Evolutionary conservation across 1,140 invertebrate species (phyloP), one percentile per base, ranked within the genome.

Genomic region (Trichonephila clavata): DNA sequence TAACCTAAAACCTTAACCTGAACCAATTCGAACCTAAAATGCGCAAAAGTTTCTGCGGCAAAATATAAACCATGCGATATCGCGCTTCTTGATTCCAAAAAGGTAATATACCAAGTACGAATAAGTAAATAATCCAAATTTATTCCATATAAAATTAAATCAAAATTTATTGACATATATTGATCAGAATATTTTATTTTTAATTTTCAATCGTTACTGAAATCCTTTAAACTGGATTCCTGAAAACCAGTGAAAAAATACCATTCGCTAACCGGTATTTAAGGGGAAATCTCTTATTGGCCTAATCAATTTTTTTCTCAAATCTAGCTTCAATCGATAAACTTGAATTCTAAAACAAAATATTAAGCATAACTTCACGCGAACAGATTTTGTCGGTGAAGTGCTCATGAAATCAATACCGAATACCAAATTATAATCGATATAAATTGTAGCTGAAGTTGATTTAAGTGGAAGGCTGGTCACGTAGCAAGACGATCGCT

Each of bases 401-500:
- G 50, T 5, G 24, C 39, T 77, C 71, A 20, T 14, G 32, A 77
- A 32, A 32, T 77, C 71, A 77, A 77, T 77, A 32, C 24, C 24
- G 27, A 60, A 60, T 59, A 14, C 21, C n/a, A 27, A 59, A n/a
- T 16, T 43, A 59, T 59, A 84, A 84, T 84, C 43, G 57, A 84
- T 84, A 60, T 57, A 21, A n/a, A 84, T 84, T n/a, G 83, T 24
- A 20, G 32, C 21, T 57, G 24, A 59, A 57, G 27, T 57, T 59
- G 83, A 84, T 84, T 60, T 77, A 32, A 77, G 24, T 77, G 71
- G 71, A 39, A 77, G 32, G 21, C 83, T 60, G 50, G 83, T 84
- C 83, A 84, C 83, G 83, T 84, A 84, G 21, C 50, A 20, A 84
- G n/a, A 24, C 32, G 43, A 60, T 84, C 83, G 59, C 50, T 84